Conservation (phyloP, 2,797 vertebrate species). For the Cossypha niveicapilla region DNA sequence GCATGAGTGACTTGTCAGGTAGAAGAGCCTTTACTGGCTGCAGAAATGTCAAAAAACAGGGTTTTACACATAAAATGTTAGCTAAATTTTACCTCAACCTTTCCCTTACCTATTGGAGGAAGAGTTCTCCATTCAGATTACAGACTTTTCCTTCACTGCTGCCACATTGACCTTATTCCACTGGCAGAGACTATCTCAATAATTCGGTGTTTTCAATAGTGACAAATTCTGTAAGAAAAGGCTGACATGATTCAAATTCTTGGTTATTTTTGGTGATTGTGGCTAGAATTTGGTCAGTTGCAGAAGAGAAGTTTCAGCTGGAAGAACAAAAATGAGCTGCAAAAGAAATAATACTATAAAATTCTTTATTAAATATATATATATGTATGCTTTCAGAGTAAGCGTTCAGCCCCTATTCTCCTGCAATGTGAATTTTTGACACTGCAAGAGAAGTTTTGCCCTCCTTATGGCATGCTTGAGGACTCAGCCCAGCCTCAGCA, state of each 20-base stretch:
- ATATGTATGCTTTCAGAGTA: neutral
- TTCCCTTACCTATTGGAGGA: constrained; percentile 25
- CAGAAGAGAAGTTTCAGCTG: neutral
- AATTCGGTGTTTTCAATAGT: neutral
- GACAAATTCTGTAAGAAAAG: neutral
- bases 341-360: neutral
- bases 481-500: neutral
- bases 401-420: neutral
- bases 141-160: neutral
- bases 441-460: neutral
- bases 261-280: neutral
- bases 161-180: neutral
- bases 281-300: neutral
- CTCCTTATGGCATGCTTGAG: neutral
- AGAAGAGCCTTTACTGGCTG: neutral
- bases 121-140: neutral
- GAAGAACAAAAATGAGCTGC: neutral
- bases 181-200: neutral
- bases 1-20: constrained; percentile 68
- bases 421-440: neutral
- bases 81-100: neutral
- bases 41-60: neutral
- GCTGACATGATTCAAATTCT: neutral
- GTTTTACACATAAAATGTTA: neutral
- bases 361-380: neutral